phyloP scores from a whole-genome alignment of 1,140 invertebrate species.

The Rhyzopertha dominica region DNA sequence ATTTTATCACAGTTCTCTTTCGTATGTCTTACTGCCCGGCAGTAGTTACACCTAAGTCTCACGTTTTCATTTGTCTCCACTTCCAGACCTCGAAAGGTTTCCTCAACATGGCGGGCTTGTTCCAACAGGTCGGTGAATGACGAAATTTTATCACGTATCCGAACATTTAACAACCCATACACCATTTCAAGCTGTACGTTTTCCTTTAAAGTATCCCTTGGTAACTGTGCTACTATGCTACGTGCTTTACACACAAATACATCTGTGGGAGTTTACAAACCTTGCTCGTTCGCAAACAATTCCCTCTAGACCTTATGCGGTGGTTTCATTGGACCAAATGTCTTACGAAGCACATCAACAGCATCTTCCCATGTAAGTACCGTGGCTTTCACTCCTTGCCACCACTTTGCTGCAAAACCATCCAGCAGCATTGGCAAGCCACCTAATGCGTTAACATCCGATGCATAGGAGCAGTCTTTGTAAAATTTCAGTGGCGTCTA shows the following conservation, averaged over 20 bases:
- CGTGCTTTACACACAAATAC: neutral
- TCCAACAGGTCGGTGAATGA: neutral
- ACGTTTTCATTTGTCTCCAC: neutral
- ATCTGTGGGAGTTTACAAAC: too few species aligned
- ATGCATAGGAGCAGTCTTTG: conserved; percentile 31
- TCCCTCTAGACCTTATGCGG: neutral
- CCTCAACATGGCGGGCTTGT: neutral
- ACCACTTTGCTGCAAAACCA: conserved; percentile 45
- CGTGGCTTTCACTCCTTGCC: conserved; percentile 34
- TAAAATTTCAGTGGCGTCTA: conserved; percentile 15
- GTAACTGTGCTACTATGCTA: neutral
- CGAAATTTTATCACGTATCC: neutral
- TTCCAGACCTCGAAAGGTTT: neutral
- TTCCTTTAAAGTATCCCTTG: neutral
- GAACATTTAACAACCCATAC: neutral
- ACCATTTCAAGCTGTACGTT: neutral
- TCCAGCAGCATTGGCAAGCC: conserved; percentile 43
- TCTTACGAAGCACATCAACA: neutral
- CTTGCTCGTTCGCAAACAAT: conserved; percentile 1
- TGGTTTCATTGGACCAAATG: conserved; percentile 5
- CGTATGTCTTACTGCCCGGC: neutral
- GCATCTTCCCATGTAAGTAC: neutral
- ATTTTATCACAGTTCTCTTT: neutral
- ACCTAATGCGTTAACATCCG: conserved; percentile 42
- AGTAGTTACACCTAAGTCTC: neutral